phyloP scores from a whole-genome alignment of 2,888 invertebrate species.

The Tinea semifulvella region DNA sequence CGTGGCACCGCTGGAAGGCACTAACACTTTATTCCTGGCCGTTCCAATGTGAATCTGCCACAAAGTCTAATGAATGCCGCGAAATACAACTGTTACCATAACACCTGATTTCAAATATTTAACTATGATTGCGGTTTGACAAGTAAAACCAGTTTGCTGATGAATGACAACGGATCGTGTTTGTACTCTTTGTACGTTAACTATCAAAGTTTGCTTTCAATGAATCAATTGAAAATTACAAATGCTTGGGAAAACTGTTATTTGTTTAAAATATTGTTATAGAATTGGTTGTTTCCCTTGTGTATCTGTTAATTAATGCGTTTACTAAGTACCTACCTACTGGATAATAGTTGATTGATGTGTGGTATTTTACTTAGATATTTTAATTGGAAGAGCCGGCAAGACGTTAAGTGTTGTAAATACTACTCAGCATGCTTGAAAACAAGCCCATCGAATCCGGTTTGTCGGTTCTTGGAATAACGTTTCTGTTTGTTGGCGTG shows the following conservation, averaged over 20 bases:
- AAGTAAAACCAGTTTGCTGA: constrained; percentile 16
- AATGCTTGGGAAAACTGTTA: no score
- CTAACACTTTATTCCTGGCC: neutral
- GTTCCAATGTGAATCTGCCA: constrained; percentile 9
- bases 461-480: neutral
- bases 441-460: constrained; percentile 1
- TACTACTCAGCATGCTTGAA: no score
- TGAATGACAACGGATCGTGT: constrained; percentile 15
- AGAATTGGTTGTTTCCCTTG: no score
- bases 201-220: constrained; percentile 5
- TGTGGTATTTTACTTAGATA: no score
- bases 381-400: no score
- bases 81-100: constrained; percentile 3
- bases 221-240: neutral
- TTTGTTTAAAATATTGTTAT: no score
- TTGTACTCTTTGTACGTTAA: constrained; percentile 4
- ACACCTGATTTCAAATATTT: constrained; percentile 12
- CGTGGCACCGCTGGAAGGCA: constrained; percentile 2
- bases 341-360: no score
- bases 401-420: no score
- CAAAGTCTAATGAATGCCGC: neutral
- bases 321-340: no score
- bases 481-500: constrained; percentile 6
- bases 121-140: constrained; percentile 14
- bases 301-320: no score